A percentile compares a stretch with the other conserved stretches of the same genome.
phyloP scores from a whole-genome alignment of 92 coral and sea anemone species.

The Pocillopora grandis region DNA sequence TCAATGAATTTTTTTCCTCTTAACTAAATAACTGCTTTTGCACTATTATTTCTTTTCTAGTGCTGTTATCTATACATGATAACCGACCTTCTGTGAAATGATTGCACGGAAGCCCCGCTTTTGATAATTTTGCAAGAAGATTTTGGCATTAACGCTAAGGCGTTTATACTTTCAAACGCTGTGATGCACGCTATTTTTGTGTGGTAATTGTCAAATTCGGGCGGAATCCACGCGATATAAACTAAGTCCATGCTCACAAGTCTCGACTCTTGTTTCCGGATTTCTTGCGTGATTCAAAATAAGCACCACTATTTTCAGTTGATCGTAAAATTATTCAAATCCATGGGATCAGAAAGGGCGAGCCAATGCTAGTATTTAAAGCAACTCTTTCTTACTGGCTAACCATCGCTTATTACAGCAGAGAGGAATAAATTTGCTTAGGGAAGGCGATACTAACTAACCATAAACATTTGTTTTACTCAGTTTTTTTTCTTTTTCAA shows the following conservation, averaged over 20 bases:
- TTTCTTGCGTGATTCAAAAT: conserved; percentile 18
- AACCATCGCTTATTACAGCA: conserved; percentile 37
- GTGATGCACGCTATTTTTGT: conserved; percentile 28
- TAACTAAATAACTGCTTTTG: background rate
- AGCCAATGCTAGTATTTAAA: conserved; percentile 1
- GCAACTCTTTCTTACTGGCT: conserved; percentile 3
- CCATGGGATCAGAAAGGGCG: conserved; percentile 13
- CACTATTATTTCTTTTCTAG: conserved; percentile 3
- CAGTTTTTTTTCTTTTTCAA: conserved; percentile 19
- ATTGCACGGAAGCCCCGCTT: conserved; percentile 10
- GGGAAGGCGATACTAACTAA: conserved; percentile 14
- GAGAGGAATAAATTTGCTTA: conserved; percentile 26
- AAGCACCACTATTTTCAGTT: background rate
- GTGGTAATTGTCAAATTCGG: conserved; percentile 23
- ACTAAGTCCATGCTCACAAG: background rate
- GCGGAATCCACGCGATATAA: conserved; percentile 18
- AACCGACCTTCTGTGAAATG: background rate
- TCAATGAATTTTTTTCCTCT: conserved; percentile 21
- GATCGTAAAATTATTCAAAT: conserved; percentile 21
- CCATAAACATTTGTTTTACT: conserved; percentile 34
- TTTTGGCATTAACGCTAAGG: conserved; percentile 34
- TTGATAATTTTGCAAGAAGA: conserved; percentile 12
- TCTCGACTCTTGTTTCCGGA: conserved; percentile 34
- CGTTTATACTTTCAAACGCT: conserved; percentile 12
- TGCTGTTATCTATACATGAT: conserved; percentile 7